Conservation (phyloP, 2,113 vertebrate species). For the Smithornis capensis region DNA sequence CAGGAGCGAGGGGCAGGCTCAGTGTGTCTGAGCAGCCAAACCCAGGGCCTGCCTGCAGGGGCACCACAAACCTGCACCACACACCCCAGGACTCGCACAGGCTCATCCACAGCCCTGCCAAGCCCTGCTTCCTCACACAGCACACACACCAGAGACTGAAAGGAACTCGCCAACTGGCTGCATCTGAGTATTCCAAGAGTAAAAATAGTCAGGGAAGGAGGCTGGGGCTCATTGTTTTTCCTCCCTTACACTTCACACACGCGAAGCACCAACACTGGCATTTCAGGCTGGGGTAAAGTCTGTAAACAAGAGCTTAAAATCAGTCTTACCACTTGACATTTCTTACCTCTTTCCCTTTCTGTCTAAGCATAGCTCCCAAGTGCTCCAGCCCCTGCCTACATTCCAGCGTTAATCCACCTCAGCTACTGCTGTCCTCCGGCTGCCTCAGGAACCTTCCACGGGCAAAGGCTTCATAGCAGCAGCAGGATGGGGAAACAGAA, state of each 20-base stretch:
- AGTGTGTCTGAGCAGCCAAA: neutral
- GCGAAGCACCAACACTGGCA: neutral
- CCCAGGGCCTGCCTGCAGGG: neutral
- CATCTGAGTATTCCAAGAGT: neutral
- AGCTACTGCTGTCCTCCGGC: slow-evolving; percentile 48
- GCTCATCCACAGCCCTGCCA: neutral
- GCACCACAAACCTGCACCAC: neutral
- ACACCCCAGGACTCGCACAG: neutral
- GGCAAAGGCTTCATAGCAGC: slow-evolving; percentile 49
- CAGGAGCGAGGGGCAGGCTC: neutral
- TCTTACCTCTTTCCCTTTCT: slow-evolving; percentile 48
- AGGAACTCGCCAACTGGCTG: slow-evolving; percentile 19
- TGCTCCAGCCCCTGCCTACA: slow-evolving; percentile 48
- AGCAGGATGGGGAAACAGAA: slow-evolving; percentile 37
- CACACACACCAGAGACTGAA: neutral
- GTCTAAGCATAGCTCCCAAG: slow-evolving; percentile 55
- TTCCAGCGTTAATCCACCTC: slow-evolving; percentile 47
- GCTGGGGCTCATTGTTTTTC: slow-evolving; percentile 6
- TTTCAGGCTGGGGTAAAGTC: neutral
- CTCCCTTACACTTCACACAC: neutral
- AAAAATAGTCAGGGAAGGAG: slow-evolving; percentile 27
- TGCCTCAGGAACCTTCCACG: slow-evolving; percentile 35
- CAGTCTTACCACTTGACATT: slow-evolving; percentile 5
- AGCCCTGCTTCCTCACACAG: neutral
- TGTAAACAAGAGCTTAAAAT: slow-evolving; percentile 32